Evolutionary conservation across 2,888 invertebrate genomes (phyloP).

Genomic region (Julus scanicus): DNA sequence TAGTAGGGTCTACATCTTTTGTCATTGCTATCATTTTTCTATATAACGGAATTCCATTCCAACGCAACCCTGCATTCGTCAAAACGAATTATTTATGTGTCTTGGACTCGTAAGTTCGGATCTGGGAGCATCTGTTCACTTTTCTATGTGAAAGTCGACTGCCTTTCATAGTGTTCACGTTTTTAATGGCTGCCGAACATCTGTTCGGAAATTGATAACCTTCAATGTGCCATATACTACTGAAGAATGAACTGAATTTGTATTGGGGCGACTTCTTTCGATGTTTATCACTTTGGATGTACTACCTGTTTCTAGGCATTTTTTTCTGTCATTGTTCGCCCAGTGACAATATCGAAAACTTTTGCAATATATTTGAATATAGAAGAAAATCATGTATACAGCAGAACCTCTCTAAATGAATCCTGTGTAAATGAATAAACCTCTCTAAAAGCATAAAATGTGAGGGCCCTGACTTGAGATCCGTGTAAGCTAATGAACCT

Average conservation of each 20-base stretch:
- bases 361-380: too few species aligned
- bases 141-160: not conserved
- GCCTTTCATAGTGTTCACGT: not conserved
- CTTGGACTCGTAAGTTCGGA: not conserved
- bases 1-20: not conserved
- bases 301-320: not conserved
- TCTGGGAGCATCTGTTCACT: slow-evolving; percentile 28
- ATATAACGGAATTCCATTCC: not conserved
- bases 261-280: not conserved
- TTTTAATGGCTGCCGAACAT: slow-evolving; percentile 4
- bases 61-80: not conserved
- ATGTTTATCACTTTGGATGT: not conserved
- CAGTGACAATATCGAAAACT: not conserved
- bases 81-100: slow-evolving; percentile 23
- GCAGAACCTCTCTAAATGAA: too few species aligned
- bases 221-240: not conserved
- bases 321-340: not conserved
- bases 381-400: too few species aligned
- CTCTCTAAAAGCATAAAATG: too few species aligned
- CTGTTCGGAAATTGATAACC: slow-evolving; percentile 17
- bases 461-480: too few species aligned
- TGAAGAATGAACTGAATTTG: not conserved
- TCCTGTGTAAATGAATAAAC: too few species aligned
- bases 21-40: not conserved
- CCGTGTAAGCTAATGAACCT: too few species aligned